phyloP scores from a whole-genome alignment of 2,888 invertebrate species.

The Cosmopolites sordidus region DNA sequence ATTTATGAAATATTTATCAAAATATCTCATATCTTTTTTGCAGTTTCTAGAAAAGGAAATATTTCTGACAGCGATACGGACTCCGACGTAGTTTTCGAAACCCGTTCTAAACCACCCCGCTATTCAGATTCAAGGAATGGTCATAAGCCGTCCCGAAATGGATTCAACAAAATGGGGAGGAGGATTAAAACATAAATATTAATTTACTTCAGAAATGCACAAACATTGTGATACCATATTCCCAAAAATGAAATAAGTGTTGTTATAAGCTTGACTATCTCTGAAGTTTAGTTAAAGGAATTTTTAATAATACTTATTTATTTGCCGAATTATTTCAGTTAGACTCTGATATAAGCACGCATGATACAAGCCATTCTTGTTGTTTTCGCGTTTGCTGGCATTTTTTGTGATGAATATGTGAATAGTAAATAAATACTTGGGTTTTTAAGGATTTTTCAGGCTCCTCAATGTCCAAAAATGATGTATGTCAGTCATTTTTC shows the following conservation, averaged over 20 bases:
- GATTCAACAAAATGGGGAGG: slow-evolving; percentile 52
- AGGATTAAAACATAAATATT: slow-evolving; percentile 53
- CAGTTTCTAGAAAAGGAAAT: slow-evolving; percentile 62
- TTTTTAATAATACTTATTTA: too few species aligned
- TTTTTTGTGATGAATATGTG: too few species aligned
- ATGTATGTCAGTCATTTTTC: too few species aligned
- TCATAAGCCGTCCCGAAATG: slow-evolving; percentile 53
- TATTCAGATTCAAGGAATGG: slow-evolving; percentile 57
- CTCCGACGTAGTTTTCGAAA: slow-evolving; percentile 80
- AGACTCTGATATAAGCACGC: too few species aligned
- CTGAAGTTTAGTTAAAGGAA: too few species aligned
- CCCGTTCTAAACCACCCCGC: slow-evolving; percentile 56
- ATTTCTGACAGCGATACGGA: slow-evolving; percentile 77
- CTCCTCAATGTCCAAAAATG: too few species aligned
- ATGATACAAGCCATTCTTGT: too few species aligned
- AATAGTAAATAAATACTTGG: too few species aligned
- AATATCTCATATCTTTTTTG: slow-evolving; percentile 33
- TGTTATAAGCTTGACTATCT: not conserved
- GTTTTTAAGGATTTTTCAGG: too few species aligned
- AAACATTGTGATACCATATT: not conserved
- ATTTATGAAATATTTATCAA: not conserved
- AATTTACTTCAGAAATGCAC: not conserved
- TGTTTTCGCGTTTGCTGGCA: too few species aligned
- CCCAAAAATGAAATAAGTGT: slow-evolving; percentile 1
- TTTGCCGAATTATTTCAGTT: too few species aligned